phyloP scores from a whole-genome alignment of 2,113 vertebrate species.

The Orthonyx spaldingii region DNA sequence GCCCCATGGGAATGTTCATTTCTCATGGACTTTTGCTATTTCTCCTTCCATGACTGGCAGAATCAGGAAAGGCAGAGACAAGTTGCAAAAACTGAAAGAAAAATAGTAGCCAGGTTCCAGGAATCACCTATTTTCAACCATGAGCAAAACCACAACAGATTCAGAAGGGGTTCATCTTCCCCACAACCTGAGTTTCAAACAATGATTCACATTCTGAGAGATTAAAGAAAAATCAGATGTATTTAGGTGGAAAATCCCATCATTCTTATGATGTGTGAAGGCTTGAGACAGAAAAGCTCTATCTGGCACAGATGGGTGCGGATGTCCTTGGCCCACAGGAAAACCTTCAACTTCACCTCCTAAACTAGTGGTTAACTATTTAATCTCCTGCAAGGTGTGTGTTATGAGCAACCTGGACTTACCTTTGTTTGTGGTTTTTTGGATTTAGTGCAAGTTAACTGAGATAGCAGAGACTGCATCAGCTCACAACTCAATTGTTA shows the following conservation, averaged over 20 bases:
- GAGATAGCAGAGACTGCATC: background rate
- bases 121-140: background rate
- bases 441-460: background rate
- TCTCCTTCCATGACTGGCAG: background rate
- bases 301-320: background rate
- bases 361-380: background rate
- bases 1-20: background rate
- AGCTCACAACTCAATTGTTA: background rate
- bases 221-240: background rate
- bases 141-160: background rate
- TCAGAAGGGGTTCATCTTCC: background rate
- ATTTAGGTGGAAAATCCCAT: background rate
- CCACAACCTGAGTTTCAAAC: background rate
- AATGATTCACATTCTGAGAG: background rate
- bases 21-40: background rate
- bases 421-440: background rate
- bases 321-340: background rate
- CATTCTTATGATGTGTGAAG: background rate
- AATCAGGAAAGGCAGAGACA: background rate
- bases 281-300: background rate
- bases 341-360: background rate
- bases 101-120: background rate
- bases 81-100: background rate
- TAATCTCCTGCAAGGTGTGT: background rate
- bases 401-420: background rate